Percentiles rank a stretch among this genome's conserved stretches.
Conservation (phyloP, 2,888 invertebrate species). For the Eristalis intricaria region DNA sequence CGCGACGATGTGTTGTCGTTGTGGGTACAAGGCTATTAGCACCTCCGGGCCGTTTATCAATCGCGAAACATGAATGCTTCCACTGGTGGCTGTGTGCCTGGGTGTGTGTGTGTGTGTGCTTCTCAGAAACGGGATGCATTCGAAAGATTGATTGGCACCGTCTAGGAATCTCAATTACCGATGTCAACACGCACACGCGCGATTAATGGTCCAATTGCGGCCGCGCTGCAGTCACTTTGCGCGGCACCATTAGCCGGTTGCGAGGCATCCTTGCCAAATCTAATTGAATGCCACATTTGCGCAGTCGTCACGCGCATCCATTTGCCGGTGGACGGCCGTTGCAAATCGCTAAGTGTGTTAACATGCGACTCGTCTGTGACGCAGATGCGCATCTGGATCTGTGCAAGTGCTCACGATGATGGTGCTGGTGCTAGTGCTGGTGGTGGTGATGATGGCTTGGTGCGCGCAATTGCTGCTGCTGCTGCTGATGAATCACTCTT, state of each 20-base stretch:
- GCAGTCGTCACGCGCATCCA: conserved; percentile 70
- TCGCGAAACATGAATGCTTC: conserved; percentile 36
- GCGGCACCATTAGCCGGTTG: conserved; percentile 42
- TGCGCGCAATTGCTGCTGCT: not conserved
- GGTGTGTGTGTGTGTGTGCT: not conserved
- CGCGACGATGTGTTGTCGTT: conserved; percentile 18
- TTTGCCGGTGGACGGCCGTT: conserved; percentile 61
- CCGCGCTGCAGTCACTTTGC: conserved; percentile 37
- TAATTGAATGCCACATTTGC: conserved; percentile 71
- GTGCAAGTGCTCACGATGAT: not conserved
- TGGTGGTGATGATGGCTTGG: not conserved
- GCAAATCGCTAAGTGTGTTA: conserved; percentile 72
- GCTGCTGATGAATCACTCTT: not conserved
- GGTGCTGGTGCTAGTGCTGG: not conserved
- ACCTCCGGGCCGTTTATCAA: conserved; percentile 67
- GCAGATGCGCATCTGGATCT: conserved; percentile 26
- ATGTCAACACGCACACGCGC: conserved; percentile 71
- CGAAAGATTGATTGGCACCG: conserved; percentile 63
- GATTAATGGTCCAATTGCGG: conserved; percentile 70
- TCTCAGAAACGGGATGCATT: conserved; percentile 16
- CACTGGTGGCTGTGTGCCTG: not conserved
- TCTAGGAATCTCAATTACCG: conserved; percentile 69
- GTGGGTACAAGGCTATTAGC: conserved; percentile 60
- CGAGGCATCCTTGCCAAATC: conserved; percentile 22
- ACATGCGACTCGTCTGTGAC: conserved; percentile 64